phyloP scores from a whole-genome alignment of 1,140 invertebrate genomes.

The Lepidurus packardi region DNA sequence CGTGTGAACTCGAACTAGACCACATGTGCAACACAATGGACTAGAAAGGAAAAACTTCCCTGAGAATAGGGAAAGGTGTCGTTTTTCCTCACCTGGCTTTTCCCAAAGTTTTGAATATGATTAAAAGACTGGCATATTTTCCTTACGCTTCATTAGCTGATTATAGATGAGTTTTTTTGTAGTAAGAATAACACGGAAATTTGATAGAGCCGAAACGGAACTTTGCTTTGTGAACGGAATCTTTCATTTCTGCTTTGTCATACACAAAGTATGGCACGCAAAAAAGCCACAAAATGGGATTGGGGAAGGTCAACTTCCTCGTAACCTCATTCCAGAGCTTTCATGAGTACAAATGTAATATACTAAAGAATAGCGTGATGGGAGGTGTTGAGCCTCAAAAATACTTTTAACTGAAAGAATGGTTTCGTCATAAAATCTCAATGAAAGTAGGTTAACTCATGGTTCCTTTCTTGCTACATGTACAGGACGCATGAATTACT shows the following conservation, averaged over 20 bases:
- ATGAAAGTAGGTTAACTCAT: background rate
- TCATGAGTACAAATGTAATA: background rate
- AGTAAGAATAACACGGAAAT: background rate
- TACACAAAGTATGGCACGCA: constrained; percentile 6
- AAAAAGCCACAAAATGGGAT: background rate
- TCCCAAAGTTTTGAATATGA: background rate
- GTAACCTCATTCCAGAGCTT: constrained; percentile 4
- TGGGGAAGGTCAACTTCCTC: constrained; percentile 17
- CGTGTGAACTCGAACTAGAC: background rate
- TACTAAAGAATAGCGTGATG: background rate
- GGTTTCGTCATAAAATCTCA: background rate
- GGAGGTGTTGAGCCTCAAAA: constrained; percentile 5
- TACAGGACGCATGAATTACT: background rate
- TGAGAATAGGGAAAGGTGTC: constrained; percentile 8
- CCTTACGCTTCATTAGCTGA: constrained; percentile 7
- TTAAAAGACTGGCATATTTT: background rate
- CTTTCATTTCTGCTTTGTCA: background rate
- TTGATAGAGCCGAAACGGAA: background rate
- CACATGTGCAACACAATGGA: background rate
- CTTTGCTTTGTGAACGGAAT: constrained; percentile 1
- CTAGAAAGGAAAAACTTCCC: background rate
- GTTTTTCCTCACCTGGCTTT: constrained; percentile 3
- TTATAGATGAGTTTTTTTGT: background rate
- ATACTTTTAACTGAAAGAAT: background rate
- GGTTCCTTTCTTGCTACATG: constrained; percentile 3